phyloP scores from a whole-genome alignment of 2,797 vertebrate genomes.

The Manis crassicaudata region DNA sequence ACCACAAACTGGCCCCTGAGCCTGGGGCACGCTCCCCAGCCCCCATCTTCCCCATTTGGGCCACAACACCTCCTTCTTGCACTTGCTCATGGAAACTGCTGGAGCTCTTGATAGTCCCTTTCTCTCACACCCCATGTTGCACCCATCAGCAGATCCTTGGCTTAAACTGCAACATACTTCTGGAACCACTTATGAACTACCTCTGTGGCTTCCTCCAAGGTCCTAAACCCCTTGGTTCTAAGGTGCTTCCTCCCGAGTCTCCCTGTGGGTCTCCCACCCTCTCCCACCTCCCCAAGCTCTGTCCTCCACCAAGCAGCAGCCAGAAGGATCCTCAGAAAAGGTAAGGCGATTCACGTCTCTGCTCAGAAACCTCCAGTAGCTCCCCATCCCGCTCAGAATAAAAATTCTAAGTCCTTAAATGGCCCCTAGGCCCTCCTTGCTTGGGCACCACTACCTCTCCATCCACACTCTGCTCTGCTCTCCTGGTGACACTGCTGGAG shows the following conservation, averaged over 20 bases:
- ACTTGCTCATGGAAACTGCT: not conserved
- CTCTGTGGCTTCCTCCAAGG: not conserved
- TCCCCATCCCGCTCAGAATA: not conserved
- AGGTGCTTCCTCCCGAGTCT: not conserved
- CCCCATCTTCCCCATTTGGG: not conserved
- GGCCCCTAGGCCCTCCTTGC: not conserved
- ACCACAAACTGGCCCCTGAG: not conserved
- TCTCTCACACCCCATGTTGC: not conserved
- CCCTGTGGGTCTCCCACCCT: accelerated
- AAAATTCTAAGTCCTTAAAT: not conserved
- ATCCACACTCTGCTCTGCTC: not conserved
- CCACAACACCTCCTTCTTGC: not conserved
- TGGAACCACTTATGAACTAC: not conserved
- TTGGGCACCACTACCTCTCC: too few relatives aligned
- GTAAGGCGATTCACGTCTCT: not conserved
- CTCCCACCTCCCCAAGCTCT: not conserved
- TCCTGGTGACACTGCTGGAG: too few relatives aligned
- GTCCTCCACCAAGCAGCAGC: not conserved
- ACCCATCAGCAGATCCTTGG: constrained; percentile 42
- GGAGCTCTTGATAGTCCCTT: not conserved
- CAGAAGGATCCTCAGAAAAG: not conserved
- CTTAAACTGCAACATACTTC: not conserved
- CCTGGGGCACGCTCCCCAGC: accelerated
- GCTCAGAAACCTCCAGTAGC: not conserved
- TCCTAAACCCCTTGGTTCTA: not conserved